Base-by-base conservation (phyloP, 2,113 vertebrate species). In the Ammodytes dubius region DNA sequence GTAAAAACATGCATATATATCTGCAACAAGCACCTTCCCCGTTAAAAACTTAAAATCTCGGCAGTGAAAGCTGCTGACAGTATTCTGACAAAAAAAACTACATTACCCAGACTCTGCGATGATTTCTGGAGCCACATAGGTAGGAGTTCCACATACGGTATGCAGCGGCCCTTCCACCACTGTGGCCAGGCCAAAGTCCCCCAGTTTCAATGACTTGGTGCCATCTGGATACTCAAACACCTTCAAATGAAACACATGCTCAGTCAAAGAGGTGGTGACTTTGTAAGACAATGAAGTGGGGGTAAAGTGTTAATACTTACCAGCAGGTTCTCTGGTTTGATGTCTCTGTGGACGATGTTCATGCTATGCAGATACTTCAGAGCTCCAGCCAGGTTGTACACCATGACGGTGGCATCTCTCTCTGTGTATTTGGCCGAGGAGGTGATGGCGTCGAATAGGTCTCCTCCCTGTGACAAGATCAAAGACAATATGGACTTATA, bases 311-410 rank as follows among this genome's bases (percentile, higher is more conserved):
- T 0, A 7, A 35, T 49, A 0, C 27, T 0, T 95, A 99, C 98
- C 96, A 99, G 90, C 63, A 99, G 95, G 82, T 99, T 99, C 91
- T 99, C 98, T 1, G 98, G 98, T 88, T 99, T 99, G 89, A 99
- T 97, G 87, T 99, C 98, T 82, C 98, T 95, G 93, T 99, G 98
- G 40, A 99, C 98, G 0, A 99, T 97, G 93, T 95, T 96, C 87
- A 99, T 96, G 70, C 95, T 75, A 12, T 99, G 98, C 37, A 99
- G 96, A 75, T 99, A 99, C 78, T 96, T 95, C 85, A 99, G 96
- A 3, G 98, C 98, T 0, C 88, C 97, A 10, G 97, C 97, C 6
- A 99, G 94, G 86, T 99, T 97, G 91, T 95, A 96, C 74, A 99
- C 96, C 98, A 99, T 99, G 60, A 96, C 92, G 6, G 97, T 96